Evolutionary conservation across 2,113 vertebrate genomes (phyloP).

Genomic region (Ondatra zibethicus): DNA sequence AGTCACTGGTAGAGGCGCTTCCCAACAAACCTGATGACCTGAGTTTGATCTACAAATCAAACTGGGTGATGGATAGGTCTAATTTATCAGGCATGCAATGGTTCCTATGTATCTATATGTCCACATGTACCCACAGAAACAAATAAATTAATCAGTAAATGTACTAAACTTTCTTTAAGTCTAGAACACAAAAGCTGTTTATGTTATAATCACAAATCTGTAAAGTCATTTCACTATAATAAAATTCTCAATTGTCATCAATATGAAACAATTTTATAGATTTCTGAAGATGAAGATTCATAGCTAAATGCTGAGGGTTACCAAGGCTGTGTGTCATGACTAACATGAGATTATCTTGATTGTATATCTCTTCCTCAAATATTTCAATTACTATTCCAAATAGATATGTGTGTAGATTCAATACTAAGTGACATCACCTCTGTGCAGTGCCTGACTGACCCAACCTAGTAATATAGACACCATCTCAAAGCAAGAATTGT

Average conservation of each 20-base stretch:
- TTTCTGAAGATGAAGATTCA: no score
- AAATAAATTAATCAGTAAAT: no score
- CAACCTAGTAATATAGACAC: neutral
- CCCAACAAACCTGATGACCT: neutral
- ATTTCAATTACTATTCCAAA: neutral
- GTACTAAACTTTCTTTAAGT: no score
- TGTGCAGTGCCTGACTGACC: neutral
- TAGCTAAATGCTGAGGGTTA: no score
- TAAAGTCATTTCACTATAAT: neutral
- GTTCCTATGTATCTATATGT: no score
- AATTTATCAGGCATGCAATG: no score
- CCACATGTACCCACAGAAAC: no score
- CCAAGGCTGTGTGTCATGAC: no score
- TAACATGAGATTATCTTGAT: neutral
- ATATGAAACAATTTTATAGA: no score
- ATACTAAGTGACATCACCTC: neutral
- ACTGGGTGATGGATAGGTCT: neutral
- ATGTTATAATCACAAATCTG: neutral
- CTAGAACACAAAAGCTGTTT: neutral
- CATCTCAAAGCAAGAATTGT: no score
- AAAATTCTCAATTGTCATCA: no score
- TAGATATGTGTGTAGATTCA: neutral
- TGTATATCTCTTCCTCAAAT: neutral
- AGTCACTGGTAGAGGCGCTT: neutral
- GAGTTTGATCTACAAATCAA: neutral